Base-by-base conservation (phyloP, 1,140 invertebrate species). In the Zophobas morio region DNA sequence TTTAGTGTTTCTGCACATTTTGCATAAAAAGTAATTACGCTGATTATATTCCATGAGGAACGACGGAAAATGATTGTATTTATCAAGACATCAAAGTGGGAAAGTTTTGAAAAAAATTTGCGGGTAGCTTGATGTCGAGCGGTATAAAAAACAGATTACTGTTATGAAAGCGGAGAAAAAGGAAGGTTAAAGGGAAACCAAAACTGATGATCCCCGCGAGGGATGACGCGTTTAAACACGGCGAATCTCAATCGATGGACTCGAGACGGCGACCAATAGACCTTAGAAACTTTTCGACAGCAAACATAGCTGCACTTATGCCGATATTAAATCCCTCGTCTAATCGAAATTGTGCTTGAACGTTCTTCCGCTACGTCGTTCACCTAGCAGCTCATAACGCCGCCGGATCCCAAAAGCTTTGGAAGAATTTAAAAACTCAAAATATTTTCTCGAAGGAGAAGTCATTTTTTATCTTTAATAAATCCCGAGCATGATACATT, bases 141-240 rank as follows among this genome's bases (percentile, higher is more conserved):
- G 56, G 78, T 77, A 77, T 75, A 81, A 81, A 80, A 81, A 81
- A 81, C 79, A 81, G 78, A 81, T 79, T 79, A 79, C 74, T 74
- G 80, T 79, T 81, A 81, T 81, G 78, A 81, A 81, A 78, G 80
- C 80, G 60, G 56, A 79, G 78, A 81, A 78, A 78, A 78, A 81
- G 75, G 75, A 76, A 79, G 80, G 80, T 78, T 79, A 79, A 79
- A 79, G 78, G 74, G 73, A 81, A 81, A 79, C 79, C 78, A 74
- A 78, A 74, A 79, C 75, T 81, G 78, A 81, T 81, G 80, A 81
- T 79, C 78, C 80, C 80, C 75, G 73, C 75, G 74, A 79, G 80
- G 79, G 71, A 74, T 78, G 79, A 78, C 79, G 77, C 56, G 77
- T 70, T 81, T 77, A 81, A 77, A 79, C 74, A 71, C 70, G 70